Evolutionary conservation across 2,113 vertebrate genomes (phyloP).

Genomic region (Numida meleagris): DNA sequence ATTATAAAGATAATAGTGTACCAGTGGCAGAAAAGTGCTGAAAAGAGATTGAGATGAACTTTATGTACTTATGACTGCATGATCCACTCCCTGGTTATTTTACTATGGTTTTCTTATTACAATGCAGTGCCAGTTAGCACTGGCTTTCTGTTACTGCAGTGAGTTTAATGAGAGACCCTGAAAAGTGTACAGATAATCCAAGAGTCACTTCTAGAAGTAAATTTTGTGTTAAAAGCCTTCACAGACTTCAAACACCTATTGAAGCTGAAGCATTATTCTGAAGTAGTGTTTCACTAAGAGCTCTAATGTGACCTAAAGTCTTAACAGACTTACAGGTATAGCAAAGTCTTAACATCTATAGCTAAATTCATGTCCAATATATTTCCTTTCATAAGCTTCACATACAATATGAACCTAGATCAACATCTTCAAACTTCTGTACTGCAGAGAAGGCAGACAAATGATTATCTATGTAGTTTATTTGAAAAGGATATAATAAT

Average conservation of each 20-base stretch:
- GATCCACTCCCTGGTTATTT: not conserved
- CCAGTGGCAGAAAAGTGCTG: not conserved
- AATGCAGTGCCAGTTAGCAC: not conserved
- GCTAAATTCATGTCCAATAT: not conserved
- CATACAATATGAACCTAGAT: not conserved
- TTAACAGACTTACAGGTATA: too few relatives aligned
- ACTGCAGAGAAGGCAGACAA: not conserved
- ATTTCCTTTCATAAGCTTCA: not conserved
- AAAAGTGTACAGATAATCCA: not conserved
- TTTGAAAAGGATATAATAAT: not conserved
- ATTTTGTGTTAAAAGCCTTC: not conserved
- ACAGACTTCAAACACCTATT: not conserved
- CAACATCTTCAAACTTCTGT: not conserved
- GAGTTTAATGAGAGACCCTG: not conserved
- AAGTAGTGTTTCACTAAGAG: not conserved
- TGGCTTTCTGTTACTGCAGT: not conserved
- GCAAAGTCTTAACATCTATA: too few relatives aligned
- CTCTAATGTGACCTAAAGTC: not conserved
- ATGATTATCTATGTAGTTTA: not conserved
- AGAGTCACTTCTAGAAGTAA: not conserved
- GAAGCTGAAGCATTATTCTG: not conserved
- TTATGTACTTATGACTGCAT: not conserved
- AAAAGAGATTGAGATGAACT: not conserved
- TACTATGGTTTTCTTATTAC: not conserved
- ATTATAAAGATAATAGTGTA: not conserved